These are phyloP conservation scores for Theristus sp. DNA, from an alignment of 2,888 invertebrate genomes.

Conservation along the genomic window DNA sequence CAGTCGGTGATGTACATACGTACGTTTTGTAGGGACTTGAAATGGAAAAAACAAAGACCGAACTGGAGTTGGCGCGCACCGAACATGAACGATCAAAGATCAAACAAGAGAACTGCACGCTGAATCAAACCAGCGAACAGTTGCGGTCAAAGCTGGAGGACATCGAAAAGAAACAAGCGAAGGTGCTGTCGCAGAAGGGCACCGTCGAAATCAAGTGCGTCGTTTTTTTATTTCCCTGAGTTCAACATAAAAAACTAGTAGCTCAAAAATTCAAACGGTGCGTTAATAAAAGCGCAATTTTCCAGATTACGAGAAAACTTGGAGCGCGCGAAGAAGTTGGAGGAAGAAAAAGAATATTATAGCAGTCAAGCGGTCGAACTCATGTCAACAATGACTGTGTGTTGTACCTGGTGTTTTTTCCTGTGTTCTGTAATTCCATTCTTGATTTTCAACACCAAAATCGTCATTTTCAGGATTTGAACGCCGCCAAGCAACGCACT, in stretches of 20 bases:
- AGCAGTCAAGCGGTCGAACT: slow-evolving; percentile 33
- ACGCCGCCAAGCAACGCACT: slow-evolving; percentile 30
- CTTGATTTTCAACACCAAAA: too few relatives aligned
- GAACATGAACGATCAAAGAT: slow-evolving; percentile 28
- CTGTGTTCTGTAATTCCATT: too few relatives aligned
- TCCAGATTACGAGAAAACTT: slow-evolving; percentile 29
- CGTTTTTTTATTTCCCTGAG: too few relatives aligned
- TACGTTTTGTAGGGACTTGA: slow-evolving; percentile 29
- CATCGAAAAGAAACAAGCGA: slow-evolving; percentile 31
- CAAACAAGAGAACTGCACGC: slow-evolving; percentile 29
- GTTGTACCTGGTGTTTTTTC: neutral
- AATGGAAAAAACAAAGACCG: slow-evolving; percentile 29
- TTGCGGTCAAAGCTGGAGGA: slow-evolving; percentile 23
- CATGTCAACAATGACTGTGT: slow-evolving; percentile 31
- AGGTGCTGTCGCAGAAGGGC: slow-evolving; percentile 30
- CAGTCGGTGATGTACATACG: too few relatives aligned
- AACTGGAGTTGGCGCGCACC: slow-evolving; percentile 22
- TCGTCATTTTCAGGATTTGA: too few relatives aligned
- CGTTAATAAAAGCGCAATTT: too few relatives aligned
- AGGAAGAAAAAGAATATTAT: slow-evolving; percentile 33
- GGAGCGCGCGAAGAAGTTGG: slow-evolving; percentile 27
- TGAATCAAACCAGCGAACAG: slow-evolving; percentile 28
- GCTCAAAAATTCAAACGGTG: too few relatives aligned
- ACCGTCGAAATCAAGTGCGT: slow-evolving; percentile 29
- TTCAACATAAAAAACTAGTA: too few relatives aligned